Conservation (phyloP, 2,888 invertebrate genomes). For the Amitus sp. region DNA sequence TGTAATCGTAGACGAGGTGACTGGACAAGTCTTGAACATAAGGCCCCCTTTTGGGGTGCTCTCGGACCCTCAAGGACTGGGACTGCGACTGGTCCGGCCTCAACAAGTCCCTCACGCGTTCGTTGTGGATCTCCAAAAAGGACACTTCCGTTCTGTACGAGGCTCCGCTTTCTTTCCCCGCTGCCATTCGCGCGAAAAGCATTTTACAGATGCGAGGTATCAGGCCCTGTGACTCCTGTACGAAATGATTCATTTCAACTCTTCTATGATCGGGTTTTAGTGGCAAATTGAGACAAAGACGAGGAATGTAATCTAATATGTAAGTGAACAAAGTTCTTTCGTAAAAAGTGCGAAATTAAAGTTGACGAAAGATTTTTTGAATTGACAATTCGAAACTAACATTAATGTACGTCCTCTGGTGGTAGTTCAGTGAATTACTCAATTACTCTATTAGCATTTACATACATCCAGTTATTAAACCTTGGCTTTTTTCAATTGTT, state of each 20-base stretch:
- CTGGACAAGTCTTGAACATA: slow-evolving; percentile 89
- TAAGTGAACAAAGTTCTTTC: too few relatives aligned
- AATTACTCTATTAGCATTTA: too few relatives aligned
- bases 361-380: too few relatives aligned
- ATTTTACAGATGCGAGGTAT: slow-evolving; percentile 89
- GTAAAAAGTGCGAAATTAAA: too few relatives aligned
- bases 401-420: too few relatives aligned
- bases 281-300: too few relatives aligned
- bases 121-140: slow-evolving; percentile 88
- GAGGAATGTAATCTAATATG: too few relatives aligned
- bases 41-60: slow-evolving; percentile 83
- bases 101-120: slow-evolving; percentile 79
- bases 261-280: neutral
- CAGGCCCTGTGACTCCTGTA: slow-evolving; percentile 80
- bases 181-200: slow-evolving; percentile 83
- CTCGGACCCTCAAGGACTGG: slow-evolving; percentile 81
- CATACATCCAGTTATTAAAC: too few relatives aligned
- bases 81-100: slow-evolving; percentile 69
- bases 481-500: too few relatives aligned
- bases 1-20: slow-evolving; percentile 86
- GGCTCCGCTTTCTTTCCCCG: slow-evolving; percentile 82
- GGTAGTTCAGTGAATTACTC: too few relatives aligned
- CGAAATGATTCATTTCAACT: slow-evolving; percentile 1
- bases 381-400: too few relatives aligned
- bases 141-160: slow-evolving; percentile 89